Evolutionary conservation across 2,888 invertebrate genomes (phyloP).

Genomic region (Eupithecia insigniata): DNA sequence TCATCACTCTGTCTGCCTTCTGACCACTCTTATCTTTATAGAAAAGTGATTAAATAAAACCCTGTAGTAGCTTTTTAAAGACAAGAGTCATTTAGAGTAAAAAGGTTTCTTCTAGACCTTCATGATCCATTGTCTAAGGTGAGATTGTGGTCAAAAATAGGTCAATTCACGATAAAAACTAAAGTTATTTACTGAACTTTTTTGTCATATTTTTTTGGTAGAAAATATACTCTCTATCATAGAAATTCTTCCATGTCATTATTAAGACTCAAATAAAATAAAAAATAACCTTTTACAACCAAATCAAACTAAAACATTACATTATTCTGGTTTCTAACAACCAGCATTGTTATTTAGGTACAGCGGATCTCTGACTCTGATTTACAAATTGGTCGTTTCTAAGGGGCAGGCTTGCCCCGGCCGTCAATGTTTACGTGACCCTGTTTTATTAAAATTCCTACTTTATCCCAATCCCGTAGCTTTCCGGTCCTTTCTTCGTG

Average conservation of each 20-base stretch:
- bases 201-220: no score
- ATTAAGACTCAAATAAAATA: neutral
- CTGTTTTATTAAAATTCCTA: conserved; percentile 78
- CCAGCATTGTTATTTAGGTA: conserved; percentile 21
- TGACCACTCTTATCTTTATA: neutral
- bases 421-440: conserved; percentile 78
- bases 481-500: conserved; percentile 48
- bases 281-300: neutral
- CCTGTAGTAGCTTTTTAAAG: neutral
- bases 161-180: no score
- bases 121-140: no score
- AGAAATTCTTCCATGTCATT: no score
- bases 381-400: conserved; percentile 37
- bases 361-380: conserved; percentile 27
- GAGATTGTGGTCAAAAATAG: no score
- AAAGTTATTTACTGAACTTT: no score
- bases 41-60: neutral
- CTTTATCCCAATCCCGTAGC: conserved; percentile 63
- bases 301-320: neutral
- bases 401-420: conserved; percentile 38
- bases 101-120: no score
- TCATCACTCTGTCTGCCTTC: neutral
- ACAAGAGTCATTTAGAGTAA: no score
- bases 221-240: no score
- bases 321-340: neutral